Percentiles rank a stretch among this genome's conserved stretches.
Conservation (phyloP, 2,113 vertebrate species). For the Siniperca chuatsi region DNA sequence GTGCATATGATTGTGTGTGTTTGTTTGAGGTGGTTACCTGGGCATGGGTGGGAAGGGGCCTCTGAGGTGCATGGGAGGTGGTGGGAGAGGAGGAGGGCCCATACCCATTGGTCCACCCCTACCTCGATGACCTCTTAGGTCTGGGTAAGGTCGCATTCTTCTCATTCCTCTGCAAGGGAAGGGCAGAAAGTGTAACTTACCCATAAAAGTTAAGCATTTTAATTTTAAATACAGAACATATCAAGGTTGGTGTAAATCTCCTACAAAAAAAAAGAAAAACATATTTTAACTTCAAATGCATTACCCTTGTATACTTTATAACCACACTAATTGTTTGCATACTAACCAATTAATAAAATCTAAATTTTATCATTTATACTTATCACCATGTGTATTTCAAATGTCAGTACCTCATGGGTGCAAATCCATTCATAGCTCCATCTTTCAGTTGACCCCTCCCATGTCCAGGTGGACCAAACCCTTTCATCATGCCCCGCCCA, state of each 20-base stretch:
- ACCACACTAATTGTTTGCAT: not conserved
- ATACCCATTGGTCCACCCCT: constrained; percentile 75
- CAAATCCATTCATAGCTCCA: constrained; percentile 79
- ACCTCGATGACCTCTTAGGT: constrained; percentile 73
- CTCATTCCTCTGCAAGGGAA: constrained; percentile 79
- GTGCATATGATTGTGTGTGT: not conserved
- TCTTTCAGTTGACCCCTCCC: constrained; percentile 76
- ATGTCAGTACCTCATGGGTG: constrained; percentile 80
- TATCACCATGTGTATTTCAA: not conserved
- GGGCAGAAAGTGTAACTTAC: not conserved
- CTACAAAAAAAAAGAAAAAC: too few relatives aligned
- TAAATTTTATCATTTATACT: not conserved
- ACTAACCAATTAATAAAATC: not conserved
- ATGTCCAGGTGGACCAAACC: constrained; percentile 71
- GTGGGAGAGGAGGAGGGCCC: constrained; percentile 72
- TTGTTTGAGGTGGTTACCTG: constrained; percentile 65
- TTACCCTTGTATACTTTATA: not conserved
- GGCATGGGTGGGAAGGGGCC: constrained; percentile 78
- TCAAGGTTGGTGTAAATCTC: not conserved
- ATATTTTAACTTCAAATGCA: not conserved
- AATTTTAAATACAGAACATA: not conserved
- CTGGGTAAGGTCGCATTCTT: constrained; percentile 82
- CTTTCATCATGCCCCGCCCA: constrained; percentile 80
- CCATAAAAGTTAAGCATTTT: not conserved
- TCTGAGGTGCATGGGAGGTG: constrained; percentile 77